Evolutionary conservation across 2,888 invertebrate genomes (phyloP), one percentile per base, ranked within the genome.

Genomic region (Steinernema scapterisci): DNA sequence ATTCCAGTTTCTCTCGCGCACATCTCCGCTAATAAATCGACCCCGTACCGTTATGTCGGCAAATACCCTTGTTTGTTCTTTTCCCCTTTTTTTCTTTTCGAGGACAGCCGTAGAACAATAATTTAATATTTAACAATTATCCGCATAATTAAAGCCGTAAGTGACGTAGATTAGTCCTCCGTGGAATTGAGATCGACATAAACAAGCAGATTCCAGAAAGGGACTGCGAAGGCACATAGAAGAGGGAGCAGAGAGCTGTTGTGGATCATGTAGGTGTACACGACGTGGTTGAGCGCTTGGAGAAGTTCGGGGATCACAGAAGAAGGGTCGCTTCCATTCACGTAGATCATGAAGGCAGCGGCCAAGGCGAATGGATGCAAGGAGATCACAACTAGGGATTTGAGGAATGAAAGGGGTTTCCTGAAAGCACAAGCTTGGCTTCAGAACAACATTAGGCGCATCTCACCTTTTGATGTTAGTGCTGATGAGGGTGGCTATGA

Each of bases 161-260:
- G 25, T 25, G 25, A 46, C 71, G 21, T 25, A 44, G 19, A 63
- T 71, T 25, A 46, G 44, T 71, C 71, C 38, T 31, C 21, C 27
- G 27, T 16, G 16, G 63, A n/a, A 3, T 72, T 75, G 70, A 51
- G 63, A 45, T 63, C 70, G 38, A 73, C 31, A 44, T 76, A 54
- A 19, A 82, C 73, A 13, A 80, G 52, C 31, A 77, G 45, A 73
- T 79, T 82, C 81, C 81, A 82, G n/a, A 79, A 23, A 21, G 81
- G 81, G 48, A 76, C 71, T 27, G 75, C 78, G 23, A 76, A 54
- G 23, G 77, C 44, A 27, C 75, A 75, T 0, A 82, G 45, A 0
- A 81, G 70, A n/a, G 74, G 71, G n/a, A 81, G 78, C 16, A 77
- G 77, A 63, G n/a, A 5, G 25, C 54, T 51, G 43, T 31, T 31